Conservation (phyloP, 2,888 invertebrate species). For the Sepiola atlantica region DNA sequence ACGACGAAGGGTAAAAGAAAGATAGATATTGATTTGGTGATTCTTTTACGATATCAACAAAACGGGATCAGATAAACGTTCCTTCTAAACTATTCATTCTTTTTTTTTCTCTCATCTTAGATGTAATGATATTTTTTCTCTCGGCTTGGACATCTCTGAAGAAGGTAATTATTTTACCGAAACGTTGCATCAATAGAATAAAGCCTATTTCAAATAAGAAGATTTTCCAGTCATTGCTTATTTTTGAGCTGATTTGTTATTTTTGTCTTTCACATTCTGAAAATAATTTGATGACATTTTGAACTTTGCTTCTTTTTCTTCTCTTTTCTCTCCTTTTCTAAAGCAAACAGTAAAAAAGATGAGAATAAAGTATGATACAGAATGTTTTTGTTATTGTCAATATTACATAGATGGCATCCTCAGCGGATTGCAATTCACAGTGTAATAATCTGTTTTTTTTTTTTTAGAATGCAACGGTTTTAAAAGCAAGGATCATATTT, state of each 20-base stretch:
- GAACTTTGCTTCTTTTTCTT: neutral
- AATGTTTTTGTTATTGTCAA: neutral
- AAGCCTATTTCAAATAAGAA: too few relatives aligned
- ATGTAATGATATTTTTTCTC: too few relatives aligned
- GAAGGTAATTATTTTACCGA: too few relatives aligned
- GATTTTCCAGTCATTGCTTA: neutral
- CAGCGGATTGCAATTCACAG: neutral
- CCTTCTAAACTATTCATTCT: too few relatives aligned
- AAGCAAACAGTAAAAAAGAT: neutral
- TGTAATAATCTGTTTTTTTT: neutral
- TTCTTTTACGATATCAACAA: too few relatives aligned
- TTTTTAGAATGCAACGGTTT: neutral
- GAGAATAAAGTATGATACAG: neutral
- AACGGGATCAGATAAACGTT: too few relatives aligned
- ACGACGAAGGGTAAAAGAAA: too few relatives aligned
- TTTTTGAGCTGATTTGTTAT: neutral
- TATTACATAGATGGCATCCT: constrained; percentile 20
- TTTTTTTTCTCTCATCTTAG: too few relatives aligned
- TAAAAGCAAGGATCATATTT: too few relatives aligned
- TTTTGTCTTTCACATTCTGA: neutral
- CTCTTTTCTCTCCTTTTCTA: neutral
- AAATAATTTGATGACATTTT: neutral
- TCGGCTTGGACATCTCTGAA: too few relatives aligned
- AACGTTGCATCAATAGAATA: too few relatives aligned
- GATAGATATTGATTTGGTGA: too few relatives aligned